Conservation (phyloP, 2,113 vertebrate species). For the Pipa parva region DNA sequence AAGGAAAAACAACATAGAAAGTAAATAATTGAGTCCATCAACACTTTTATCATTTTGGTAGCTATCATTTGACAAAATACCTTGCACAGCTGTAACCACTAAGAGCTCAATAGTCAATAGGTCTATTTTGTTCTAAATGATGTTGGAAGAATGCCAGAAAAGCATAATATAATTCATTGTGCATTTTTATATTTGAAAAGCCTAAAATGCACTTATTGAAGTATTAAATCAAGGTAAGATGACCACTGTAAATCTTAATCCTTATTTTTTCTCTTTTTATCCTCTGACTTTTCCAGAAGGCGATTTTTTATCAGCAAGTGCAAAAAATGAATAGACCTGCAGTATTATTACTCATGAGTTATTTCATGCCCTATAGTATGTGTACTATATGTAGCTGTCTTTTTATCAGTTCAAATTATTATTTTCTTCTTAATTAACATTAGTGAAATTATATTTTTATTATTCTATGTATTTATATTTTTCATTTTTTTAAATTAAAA, state of each 20-base stretch:
- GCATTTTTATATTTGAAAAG: conserved; percentile 16
- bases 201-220: conserved; percentile 29
- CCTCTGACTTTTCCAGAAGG: not conserved
- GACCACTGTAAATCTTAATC: conserved; percentile 27
- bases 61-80: conserved; percentile 24
- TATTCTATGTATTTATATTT: too few species aligned
- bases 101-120: conserved; percentile 39
- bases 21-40: conserved; percentile 23
- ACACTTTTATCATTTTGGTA: conserved; percentile 41
- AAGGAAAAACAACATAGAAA: conserved; percentile 13
- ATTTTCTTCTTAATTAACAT: too few species aligned
- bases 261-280: conserved; percentile 2
- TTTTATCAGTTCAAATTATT: too few species aligned
- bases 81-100: not conserved
- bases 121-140: not conserved
- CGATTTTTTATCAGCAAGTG: not conserved
- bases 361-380: too few species aligned
- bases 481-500: too few species aligned
- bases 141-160: conserved; percentile 9
- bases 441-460: too few species aligned
- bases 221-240: conserved; percentile 46
- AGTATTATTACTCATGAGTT: too few species aligned
- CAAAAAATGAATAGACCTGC: too few species aligned
- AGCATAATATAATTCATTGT: conserved; percentile 41
- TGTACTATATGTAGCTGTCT: too few species aligned